Evolutionary conservation across 2,888 invertebrate species (phyloP), one percentile per base, ranked within the genome.

Genomic region (Anorthoa munda): DNA sequence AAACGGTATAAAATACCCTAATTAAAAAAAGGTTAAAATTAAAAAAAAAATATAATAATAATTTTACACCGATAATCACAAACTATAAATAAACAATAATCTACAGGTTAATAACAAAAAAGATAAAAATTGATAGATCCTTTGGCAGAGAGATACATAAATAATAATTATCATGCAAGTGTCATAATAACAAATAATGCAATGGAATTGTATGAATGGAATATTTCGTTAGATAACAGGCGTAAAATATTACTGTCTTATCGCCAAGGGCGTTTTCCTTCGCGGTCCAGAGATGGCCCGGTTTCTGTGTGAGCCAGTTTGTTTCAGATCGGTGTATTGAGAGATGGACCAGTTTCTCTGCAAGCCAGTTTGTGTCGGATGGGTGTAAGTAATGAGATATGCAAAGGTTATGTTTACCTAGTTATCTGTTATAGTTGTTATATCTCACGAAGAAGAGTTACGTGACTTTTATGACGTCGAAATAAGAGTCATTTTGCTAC

Each of bases 221-320:
- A 84, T 82, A 77, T 82, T 81, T 81, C 53, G 64, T 56, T 3
- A 26, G 81, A 81, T 82, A 84, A 61, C 56, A 7, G 17, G 50
- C 13, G 2, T 71, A 18, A 83, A 31, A 71, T 80, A 82, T 77
- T 55, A n/a, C 39, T 50, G 13, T 59, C n/a, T 69, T 77, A 82
- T 82, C 77, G 48, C 45, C 80, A 80, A 82, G 77, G 84, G 81
- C 84, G 71, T 75, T 75, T 81, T 75, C 70, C 67, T 71, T 58
- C 48, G 56, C 23, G 58, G 60, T 63, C 58, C 68, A 4, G 17
- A 45, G 18, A 12, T 65, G 39, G 39, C 46, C 58, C 56, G 18
- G 58, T 61, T 77, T 66, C 21, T n/a, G 9, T 26, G 31, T 2
- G 31, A 66, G 50, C 58, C 66, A 61, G 60, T 45, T 60, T 60